Percentiles rank a stretch among this genome's conserved stretches.
phyloP scores from a whole-genome alignment of 2,113 vertebrate species.

The Anthoscopus minutus region DNA sequence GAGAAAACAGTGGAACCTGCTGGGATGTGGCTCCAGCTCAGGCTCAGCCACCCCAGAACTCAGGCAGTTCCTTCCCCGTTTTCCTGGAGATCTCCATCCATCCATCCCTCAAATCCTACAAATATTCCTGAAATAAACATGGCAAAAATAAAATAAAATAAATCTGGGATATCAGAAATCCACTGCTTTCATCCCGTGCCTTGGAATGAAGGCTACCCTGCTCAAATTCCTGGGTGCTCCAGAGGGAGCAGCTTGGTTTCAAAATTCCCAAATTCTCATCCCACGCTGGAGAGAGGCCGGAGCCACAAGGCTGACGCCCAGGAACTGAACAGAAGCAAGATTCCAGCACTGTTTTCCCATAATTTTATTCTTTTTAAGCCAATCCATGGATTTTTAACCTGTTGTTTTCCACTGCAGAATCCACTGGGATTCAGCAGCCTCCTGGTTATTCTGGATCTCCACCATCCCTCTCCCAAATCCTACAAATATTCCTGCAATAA shows the following conservation, averaged over 20 bases:
- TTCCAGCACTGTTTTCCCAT: background rate
- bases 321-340: background rate
- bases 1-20: background rate
- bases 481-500: background rate
- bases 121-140: background rate
- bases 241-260: background rate
- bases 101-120: background rate
- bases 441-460: background rate
- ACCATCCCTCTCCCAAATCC: background rate
- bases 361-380: background rate
- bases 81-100: background rate
- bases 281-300: rapidly evolving
- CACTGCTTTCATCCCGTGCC: background rate
- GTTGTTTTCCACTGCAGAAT: background rate
- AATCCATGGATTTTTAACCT: background rate
- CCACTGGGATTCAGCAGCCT: no score
- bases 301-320: background rate
- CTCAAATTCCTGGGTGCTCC: background rate
- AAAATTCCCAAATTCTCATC: background rate
- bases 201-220: background rate
- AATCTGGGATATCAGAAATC: background rate
- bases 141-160: background rate
- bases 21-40: background rate
- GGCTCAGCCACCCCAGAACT: background rate
- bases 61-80: rapidly evolving